A percentile compares a stretch with the other conserved stretches of the same genome.
These are phyloP conservation scores for Eristalis arbustorum DNA, from an alignment of 2,888 invertebrate genomes.

Conservation along the genomic window DNA sequence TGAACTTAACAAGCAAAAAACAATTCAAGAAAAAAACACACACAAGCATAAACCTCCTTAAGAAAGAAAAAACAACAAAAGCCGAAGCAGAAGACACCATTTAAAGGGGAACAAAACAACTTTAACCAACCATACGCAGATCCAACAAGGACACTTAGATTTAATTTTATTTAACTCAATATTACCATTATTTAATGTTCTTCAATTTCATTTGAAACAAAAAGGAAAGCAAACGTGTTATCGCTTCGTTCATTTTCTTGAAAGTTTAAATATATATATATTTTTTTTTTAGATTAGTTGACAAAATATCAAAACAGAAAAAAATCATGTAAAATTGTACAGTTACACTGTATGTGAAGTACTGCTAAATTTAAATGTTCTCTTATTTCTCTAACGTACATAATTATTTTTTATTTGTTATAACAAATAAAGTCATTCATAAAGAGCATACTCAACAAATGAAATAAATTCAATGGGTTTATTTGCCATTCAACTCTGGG, in stretches of 20 bases:
- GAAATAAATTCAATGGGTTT: background rate
- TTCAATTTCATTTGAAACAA: background rate
- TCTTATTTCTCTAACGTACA: slow-evolving; percentile 14
- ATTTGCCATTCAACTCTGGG: background rate
- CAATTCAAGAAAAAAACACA: background rate
- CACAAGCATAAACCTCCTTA: slow-evolving; percentile 27
- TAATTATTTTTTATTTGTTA: slow-evolving; percentile 10
- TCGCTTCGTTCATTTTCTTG: slow-evolving; percentile 43
- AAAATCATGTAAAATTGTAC: background rate
- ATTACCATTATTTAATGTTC: slow-evolving; percentile 19
- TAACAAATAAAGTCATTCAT: slow-evolving; percentile 18
- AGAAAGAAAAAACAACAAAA: slow-evolving; percentile 4
- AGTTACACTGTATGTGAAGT: slow-evolving; percentile 15
- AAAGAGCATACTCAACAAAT: background rate
- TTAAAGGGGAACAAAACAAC: slow-evolving; percentile 17
- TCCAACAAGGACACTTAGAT: slow-evolving; percentile 68
- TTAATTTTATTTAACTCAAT: slow-evolving; percentile 51
- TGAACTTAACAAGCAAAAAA: slow-evolving; percentile 23
- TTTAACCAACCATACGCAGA: slow-evolving; percentile 61
- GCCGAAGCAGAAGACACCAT: slow-evolving; percentile 3
- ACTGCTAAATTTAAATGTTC: slow-evolving; percentile 16
- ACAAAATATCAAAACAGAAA: background rate
- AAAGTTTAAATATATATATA: slow-evolving; percentile 15
- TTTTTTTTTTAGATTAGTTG: slow-evolving; percentile 19
- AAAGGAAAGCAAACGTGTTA: slow-evolving; percentile 6